Base-by-base conservation (phyloP, 2,888 invertebrate species). In the Adelognathus sp. region DNA sequence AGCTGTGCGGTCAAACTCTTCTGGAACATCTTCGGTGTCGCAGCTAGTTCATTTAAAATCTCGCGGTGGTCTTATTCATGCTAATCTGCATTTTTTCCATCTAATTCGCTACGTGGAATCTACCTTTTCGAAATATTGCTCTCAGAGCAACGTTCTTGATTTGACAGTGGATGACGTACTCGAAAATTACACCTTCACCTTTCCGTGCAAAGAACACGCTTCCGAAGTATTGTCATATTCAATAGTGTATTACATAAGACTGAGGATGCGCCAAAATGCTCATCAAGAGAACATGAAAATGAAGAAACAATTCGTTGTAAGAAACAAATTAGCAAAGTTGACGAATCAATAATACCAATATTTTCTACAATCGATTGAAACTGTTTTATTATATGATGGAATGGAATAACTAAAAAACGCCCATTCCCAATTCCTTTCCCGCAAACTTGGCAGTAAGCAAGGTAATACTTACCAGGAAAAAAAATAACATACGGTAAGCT, bases 11-110 rank as follows among this genome's bases (percentile, higher is more conserved):
- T 46, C 54, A 16, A 31, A 44, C 4, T 70, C 76, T 14, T 21
- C 41, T 18, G 7, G 61, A 16, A 18, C 27, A 24, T 61, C 70
- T 52, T 63, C 70, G 14, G 46, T 70, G 16, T 70, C 70, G 21
- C 76, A 76, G 70, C 27, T 76, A 41, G 76, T 74, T 9, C 46
- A 67, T 16, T 27, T 60, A 41, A 67, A 74, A 66, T 74, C 72
- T n/a, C 58, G 66, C 9, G 67, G 74, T 33, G 67, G 67, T 33
- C 39, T 74, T 3, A 74, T 74, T 46, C 74, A 66, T 27, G 75
- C 75, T 11, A 52, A 76, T 76, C n/a, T 52, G 2, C 36, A 58
- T 18, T 67, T 75, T 29, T 70, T 70, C 7, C 1, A 60, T 21
- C 27, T 60, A 1, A 60, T 60, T 39, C 21, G 27, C 9, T 24